Percentiles rank a stretch among this genome's conserved stretches.
Conservation (phyloP, 2,888 invertebrate species). For the Prosapia bicincta region DNA sequence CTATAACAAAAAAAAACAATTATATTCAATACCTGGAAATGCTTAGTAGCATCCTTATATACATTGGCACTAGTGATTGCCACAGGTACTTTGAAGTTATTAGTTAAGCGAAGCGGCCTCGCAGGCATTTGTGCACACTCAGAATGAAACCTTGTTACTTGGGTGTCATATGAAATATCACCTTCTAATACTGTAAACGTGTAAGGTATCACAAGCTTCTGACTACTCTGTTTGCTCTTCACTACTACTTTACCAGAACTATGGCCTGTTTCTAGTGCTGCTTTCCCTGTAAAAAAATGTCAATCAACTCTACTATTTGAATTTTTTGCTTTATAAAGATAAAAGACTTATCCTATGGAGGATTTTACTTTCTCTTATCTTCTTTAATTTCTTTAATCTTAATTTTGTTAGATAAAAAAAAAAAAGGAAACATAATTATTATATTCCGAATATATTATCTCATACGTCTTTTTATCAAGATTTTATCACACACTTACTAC, state of each 20-base stretch:
- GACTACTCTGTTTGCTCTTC: slow-evolving; percentile 46
- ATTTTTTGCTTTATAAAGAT: no score
- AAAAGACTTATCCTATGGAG: no score
- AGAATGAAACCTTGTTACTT: slow-evolving; percentile 45
- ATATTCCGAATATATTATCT: no score
- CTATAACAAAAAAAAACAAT: no score
- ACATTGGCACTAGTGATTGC: slow-evolving; percentile 69
- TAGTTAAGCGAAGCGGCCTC: slow-evolving; percentile 61
- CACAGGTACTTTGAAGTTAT: slow-evolving; percentile 69
- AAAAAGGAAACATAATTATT: no score
- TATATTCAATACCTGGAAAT: slow-evolving; percentile 64
- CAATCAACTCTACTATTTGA: no score
- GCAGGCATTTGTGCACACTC: slow-evolving; percentile 42
- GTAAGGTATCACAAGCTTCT: slow-evolving; percentile 60
- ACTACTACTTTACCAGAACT: slow-evolving; percentile 56
- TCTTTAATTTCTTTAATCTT: no score
- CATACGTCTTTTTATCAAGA: no score
- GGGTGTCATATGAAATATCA: slow-evolving; percentile 55
- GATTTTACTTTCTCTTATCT: no score
- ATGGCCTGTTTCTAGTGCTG: slow-evolving; percentile 53
- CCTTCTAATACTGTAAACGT: slow-evolving; percentile 57
- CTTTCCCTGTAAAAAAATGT: slow-evolving; percentile 50
- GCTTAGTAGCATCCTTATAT: slow-evolving; percentile 55
- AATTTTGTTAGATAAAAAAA: no score
- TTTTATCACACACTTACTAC: no score